Conservation (phyloP, 2,113 vertebrate species). For the Carassius auratus region DNA sequence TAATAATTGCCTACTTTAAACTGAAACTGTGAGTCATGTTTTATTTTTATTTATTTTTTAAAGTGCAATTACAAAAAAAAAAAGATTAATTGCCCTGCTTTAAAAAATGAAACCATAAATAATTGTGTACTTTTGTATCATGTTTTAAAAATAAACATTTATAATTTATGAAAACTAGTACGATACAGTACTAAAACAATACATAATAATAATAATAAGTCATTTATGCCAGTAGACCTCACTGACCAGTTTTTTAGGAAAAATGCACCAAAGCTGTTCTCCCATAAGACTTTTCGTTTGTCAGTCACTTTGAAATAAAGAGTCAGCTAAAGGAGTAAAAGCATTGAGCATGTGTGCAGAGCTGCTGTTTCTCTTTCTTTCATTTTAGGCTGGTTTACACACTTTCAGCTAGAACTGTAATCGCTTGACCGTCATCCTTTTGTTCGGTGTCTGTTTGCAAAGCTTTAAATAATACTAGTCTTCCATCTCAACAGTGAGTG, state of each 20-base stretch:
- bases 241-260: background rate
- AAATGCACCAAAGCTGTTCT: background rate
- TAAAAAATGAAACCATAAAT: background rate
- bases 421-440: constrained; percentile 5
- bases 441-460: background rate
- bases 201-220: too few species aligned
- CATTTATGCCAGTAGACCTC: background rate
- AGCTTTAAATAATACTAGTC: background rate
- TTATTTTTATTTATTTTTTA: too few species aligned
- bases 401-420: background rate
- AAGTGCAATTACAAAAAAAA: too few species aligned
- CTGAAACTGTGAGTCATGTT: too few species aligned
- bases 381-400: background rate
- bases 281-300: background rate
- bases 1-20: too few species aligned
- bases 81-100: background rate
- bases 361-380: background rate
- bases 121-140: background rate
- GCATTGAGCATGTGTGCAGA: background rate
- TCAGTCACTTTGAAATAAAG: background rate
- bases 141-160: background rate
- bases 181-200: too few species aligned
- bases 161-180: background rate
- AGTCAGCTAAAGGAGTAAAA: background rate
- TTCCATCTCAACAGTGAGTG: background rate